Base-by-base conservation (phyloP, 2,888 invertebrate genomes). In the Drosophila birchii region DNA sequence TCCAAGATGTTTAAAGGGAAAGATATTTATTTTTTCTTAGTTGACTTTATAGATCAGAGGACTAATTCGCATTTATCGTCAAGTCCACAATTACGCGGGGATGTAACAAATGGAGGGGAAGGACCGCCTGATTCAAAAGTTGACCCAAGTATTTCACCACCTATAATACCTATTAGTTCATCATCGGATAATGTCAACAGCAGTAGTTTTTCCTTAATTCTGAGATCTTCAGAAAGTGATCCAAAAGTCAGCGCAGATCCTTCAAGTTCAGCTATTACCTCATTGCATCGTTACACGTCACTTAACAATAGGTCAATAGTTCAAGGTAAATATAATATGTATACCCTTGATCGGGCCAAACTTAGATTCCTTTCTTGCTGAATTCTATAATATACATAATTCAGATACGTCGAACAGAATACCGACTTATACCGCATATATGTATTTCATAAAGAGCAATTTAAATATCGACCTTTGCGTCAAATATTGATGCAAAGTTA, bases 31-130 rank as follows among this genome's bases (percentile, higher is more conserved):
- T 64, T 64, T 12, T 49, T 2, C 8, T 7, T 45, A 93, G 92
- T 92, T 84, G 92, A 92, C 70, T 91, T 92, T 66, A 91, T 92
- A 45, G 92, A 93, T 89, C 92, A 92, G 3, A 91, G 92, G 41
- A 91, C 34, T 20, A 51, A 86, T 68, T 90, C 92, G 87, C 92
- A 92, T 78, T 85, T 92, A 44, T 79, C 90, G 3, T 87, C 90
- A 75, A 92, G 92, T 16, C 91, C 92, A 1, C 70, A 92, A 29
- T 45, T 92, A 18, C 88, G 92, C 7, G 73, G 88, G 4, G 90
- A 90, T 44, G 70, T 62, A 57, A 39, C 78, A 26, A 86, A 84
- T 59, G 78, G 70, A 5, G 64, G 16, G 7, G 20, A 20, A 20
- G 34, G 34, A 14, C 68, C 81, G 5, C 63, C 75, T 6, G 78